These are phyloP conservation scores for Petrocephalus sullivani DNA, from an alignment of 2,797 vertebrate species.

Conservation along the genomic window DNA sequence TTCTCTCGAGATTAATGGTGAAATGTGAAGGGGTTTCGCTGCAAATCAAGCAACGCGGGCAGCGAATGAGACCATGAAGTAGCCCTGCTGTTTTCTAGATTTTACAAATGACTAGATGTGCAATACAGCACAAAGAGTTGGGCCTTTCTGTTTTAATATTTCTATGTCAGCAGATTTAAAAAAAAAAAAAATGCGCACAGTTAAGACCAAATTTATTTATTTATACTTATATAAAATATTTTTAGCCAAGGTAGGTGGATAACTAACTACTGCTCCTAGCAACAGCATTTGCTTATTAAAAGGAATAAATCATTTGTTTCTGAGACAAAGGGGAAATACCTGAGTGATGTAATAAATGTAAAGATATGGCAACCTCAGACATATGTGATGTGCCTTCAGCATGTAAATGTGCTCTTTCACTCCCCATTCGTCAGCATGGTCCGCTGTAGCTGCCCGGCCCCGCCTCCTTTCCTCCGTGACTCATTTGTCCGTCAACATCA, in stretches of 20 bases:
- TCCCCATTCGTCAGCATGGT: not conserved
- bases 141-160: not conserved
- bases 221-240: not conserved
- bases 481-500: not conserved
- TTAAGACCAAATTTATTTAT: not conserved
- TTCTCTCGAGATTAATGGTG: not conserved
- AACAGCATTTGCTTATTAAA: not conserved
- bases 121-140: slow-evolving; percentile 1
- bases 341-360: slow-evolving; percentile 7
- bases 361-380: not conserved
- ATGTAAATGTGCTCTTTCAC: not conserved
- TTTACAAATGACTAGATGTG: not conserved
- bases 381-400: not conserved
- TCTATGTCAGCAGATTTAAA: not conserved
- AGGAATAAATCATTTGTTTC: not conserved
- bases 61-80: not conserved
- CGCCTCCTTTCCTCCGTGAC: not conserved
- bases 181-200: not conserved
- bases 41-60: not conserved
- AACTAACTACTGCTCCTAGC: not conserved
- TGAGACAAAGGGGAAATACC: not conserved
- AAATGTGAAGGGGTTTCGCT: not conserved
- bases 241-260: not conserved
- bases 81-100: not conserved
- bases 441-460: not conserved